Evolutionary conservation across 2,888 invertebrate genomes (phyloP).

Genomic region (Volucella inflata): DNA sequence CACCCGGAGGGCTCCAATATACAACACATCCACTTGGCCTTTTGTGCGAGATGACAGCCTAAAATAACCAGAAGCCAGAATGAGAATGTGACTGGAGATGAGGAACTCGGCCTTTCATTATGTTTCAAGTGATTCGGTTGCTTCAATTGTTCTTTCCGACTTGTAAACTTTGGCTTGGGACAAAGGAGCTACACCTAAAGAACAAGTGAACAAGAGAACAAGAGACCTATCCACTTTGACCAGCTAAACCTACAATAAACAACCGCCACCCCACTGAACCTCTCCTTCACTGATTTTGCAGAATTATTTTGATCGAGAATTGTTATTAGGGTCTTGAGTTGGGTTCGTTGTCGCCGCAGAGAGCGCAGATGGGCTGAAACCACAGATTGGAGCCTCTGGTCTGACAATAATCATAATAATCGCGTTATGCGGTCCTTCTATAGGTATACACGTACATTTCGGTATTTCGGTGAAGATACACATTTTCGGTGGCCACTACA

Average conservation of each 20-base stretch:
- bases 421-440: conserved; percentile 55
- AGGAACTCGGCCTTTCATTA: conserved; percentile 50
- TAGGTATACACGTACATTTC: no score
- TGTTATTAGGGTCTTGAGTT: conserved; percentile 59
- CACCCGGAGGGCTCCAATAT: conserved; percentile 34
- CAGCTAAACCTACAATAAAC: conserved; percentile 74
- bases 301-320: conserved; percentile 69
- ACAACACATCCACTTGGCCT: conserved; percentile 44
- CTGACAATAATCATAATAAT: conserved; percentile 72
- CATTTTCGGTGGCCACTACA: conserved; percentile 46
- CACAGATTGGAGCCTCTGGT: conserved; percentile 20
- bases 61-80: conserved; percentile 66
- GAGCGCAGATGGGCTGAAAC: conserved; percentile 35
- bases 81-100: conserved; percentile 1
- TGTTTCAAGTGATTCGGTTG: conserved; percentile 28
- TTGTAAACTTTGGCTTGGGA: conserved; percentile 20
- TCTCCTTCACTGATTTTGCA: conserved; percentile 57
- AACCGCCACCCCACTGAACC: conserved; percentile 36
- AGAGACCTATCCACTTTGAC: conserved; percentile 75
- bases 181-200: conserved; percentile 11
- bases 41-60: conserved; percentile 72
- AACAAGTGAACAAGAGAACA: conserved; percentile 38
- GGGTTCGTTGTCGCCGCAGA: conserved; percentile 38
- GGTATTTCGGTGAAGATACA: conserved; percentile 18
- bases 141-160: conserved; percentile 34